phyloP scores from a whole-genome alignment of 2,113 vertebrate species.

The Willisornis vidua region DNA sequence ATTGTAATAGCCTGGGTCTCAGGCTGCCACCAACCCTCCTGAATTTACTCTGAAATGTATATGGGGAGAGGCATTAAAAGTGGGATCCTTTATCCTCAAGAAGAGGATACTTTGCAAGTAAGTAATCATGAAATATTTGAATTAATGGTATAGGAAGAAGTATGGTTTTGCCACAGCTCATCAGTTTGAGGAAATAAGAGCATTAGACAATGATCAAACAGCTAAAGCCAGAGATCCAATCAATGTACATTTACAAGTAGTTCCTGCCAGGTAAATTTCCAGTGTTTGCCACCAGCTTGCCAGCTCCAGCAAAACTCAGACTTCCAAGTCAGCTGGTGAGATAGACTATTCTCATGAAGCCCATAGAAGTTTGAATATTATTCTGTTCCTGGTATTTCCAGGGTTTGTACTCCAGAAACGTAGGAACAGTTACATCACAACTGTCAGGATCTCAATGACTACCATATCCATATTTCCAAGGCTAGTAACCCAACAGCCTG shows the following conservation, averaged over 20 bases:
- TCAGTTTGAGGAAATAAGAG: not conserved
- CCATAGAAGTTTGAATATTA: not conserved
- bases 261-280: not conserved
- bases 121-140: not conserved
- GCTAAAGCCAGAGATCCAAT: not conserved
- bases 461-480: not conserved
- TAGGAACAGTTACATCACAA: not conserved
- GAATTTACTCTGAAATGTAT: not conserved
- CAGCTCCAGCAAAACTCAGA: not conserved
- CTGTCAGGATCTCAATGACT: not conserved
- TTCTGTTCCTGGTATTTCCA: not conserved
- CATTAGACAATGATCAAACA: not conserved
- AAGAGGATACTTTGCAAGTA: not conserved
- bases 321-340: not conserved
- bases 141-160: not conserved
- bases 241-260: not conserved
- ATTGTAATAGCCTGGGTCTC: not conserved
- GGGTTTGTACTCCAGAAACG: not conserved
- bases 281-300: not conserved
- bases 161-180: not conserved
- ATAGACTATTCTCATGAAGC: not conserved
- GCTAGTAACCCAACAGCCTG: not conserved
- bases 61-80: fast-evolving
- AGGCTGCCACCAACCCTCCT: not conserved
- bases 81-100: not conserved